Evolutionary conservation across 53 echinoderm and acorn worm species (phyloP), one percentile per base, ranked within the genome.

Genomic region (Arbacia lixula): DNA sequence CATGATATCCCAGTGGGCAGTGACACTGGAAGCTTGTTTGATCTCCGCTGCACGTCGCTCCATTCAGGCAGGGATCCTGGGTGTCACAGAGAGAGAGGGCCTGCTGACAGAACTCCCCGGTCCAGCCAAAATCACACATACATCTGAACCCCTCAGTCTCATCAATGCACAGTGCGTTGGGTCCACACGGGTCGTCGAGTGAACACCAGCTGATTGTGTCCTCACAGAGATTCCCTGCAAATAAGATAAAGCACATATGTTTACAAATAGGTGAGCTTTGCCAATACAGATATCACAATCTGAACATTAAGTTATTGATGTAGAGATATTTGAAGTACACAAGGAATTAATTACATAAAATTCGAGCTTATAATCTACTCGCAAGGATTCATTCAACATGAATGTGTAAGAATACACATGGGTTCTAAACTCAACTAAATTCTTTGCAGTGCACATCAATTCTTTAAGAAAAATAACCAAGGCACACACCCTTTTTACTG

Each of bases 1-100:
- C 75, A n/a, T 54, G 55, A 55, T 75, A 75, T n/a, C n/a, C 55
- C 11, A 54, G 53, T 75, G 37, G 31, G 29, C 75, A 74, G 2
- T 53, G 75, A 9, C 75, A 74, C 1, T 31, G 8, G 16, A 53
- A 74, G 50, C 51, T 53, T 4, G 8, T 3, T 10, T 10, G 30
- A 3, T 53, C 75, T 20, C 54, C 75, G 19, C 19, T 74, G 8
- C 75, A 74, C 22, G 75, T 74, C 3, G 53, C 75, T 29, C 75
- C 75, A 53, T 74, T 74, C 10, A 36, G 36, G 29, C 75, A 74
- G 31, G 31, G 75, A n/a, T 31, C 26, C 51, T 74, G 75, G 5
- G 16, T 37, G 46, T 54, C 54, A 25, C 75, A 75, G 20, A 53
- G 5, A 35, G 32, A 33, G 2, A 75, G 19, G 5, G 2, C 21